Evolutionary conservation across 2,113 vertebrate genomes (phyloP).

Genomic region (Otus sunia): DNA sequence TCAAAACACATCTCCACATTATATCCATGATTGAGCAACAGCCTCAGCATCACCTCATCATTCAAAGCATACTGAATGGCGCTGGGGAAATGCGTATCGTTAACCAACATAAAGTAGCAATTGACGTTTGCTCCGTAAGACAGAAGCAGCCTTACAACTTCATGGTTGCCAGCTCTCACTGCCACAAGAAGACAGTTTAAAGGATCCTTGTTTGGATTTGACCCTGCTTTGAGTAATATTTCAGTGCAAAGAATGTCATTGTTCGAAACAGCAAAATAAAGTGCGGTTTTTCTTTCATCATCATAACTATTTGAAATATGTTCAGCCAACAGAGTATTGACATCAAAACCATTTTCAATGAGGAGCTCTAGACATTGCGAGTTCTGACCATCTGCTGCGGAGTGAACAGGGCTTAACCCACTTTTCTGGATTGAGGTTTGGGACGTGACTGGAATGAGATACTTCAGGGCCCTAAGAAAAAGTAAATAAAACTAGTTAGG

Average conservation of each 20-base stretch:
- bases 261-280: conserved; percentile 85
- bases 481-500: background rate
- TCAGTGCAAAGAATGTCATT: conserved; percentile 80
- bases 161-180: conserved; percentile 80
- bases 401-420: conserved; percentile 83
- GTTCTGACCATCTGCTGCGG: conserved; percentile 83
- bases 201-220: conserved; percentile 83
- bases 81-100: conserved; percentile 84
- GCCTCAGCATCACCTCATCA: conserved; percentile 87
- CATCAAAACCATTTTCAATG: conserved; percentile 79
- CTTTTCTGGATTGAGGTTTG: conserved; percentile 79
- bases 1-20: conserved; percentile 84
- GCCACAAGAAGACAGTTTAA: conserved; percentile 87
- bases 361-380: conserved; percentile 81
- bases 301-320: conserved; percentile 80
- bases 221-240: conserved; percentile 78
- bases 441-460: conserved; percentile 81
- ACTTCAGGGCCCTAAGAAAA: conserved; percentile 78
- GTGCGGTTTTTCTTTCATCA: conserved; percentile 78
- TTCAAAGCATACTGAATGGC: conserved; percentile 88
- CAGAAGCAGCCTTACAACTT: conserved; percentile 82
- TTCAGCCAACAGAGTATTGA: conserved; percentile 77
- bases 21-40: conserved; percentile 86
- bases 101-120: conserved; percentile 85
- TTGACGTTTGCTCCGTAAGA: conserved; percentile 82